Percentiles rank a stretch among this genome's conserved stretches.
Evolutionary conservation across 2,113 vertebrate genomes (phyloP).

Genomic region (Ramphastos sulfuratus): DNA sequence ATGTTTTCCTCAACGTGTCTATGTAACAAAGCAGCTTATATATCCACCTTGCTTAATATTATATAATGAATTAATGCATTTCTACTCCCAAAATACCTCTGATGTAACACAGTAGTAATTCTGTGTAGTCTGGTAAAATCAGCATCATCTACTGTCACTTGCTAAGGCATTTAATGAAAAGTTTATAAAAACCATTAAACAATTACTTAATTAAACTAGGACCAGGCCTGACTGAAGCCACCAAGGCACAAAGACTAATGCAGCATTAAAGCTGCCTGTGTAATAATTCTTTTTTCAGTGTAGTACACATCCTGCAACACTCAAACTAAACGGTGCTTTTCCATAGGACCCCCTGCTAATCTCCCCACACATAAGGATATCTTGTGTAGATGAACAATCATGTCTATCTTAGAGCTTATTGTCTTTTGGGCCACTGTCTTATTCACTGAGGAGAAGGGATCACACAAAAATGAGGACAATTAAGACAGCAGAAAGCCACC

Average conservation of each 20-base stretch:
- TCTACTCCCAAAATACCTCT: background rate
- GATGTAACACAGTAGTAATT: background rate
- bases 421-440: background rate
- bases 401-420: background rate
- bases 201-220: background rate
- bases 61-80: background rate
- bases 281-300: background rate
- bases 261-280: background rate
- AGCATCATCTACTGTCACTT: background rate
- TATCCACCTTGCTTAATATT: background rate
- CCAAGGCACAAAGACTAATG: constrained; percentile 2
- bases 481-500: background rate
- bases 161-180: background rate
- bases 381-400: constrained; percentile 21
- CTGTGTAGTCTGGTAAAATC: background rate
- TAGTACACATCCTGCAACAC: background rate
- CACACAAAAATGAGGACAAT: background rate
- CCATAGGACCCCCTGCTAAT: background rate
- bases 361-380: background rate
- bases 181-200: background rate
- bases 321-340: background rate
- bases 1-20: background rate
- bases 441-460: background rate
- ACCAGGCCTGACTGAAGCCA: background rate
- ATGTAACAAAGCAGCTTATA: background rate